Evolutionary conservation across 2,113 vertebrate species (phyloP).

Genomic region (Neogobius melanostomus): DNA sequence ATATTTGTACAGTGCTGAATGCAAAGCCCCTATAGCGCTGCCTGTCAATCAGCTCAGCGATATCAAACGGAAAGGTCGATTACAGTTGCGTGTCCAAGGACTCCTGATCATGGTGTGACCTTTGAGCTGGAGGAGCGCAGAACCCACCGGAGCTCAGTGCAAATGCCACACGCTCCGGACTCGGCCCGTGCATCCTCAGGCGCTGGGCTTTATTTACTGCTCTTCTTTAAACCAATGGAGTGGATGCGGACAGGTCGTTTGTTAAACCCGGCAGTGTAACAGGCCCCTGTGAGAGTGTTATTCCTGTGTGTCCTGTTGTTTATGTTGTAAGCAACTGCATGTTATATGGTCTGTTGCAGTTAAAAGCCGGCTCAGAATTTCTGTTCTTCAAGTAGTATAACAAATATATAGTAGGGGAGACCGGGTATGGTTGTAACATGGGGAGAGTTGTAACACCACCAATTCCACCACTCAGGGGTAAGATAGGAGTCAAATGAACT

Average conservation of each 20-base stretch:
- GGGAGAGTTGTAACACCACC: too few relatives aligned
- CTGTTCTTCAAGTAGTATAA: too few relatives aligned
- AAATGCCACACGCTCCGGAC: constrained; percentile 63
- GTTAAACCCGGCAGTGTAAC: not conserved
- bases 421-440: too few relatives aligned
- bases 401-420: too few relatives aligned
- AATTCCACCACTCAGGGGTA: too few relatives aligned
- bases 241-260: not conserved
- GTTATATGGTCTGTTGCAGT: too few relatives aligned
- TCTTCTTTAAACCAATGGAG: not conserved
- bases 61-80: constrained; percentile 69
- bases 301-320: too few relatives aligned
- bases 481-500: too few relatives aligned
- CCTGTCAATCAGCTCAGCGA: constrained; percentile 40
- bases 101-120: constrained; percentile 66
- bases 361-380: too few relatives aligned
- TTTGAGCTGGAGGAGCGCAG: constrained; percentile 56
- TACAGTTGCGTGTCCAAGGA: constrained; percentile 63
- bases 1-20: constrained; percentile 35
- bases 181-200: not conserved
- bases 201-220: constrained; percentile 28
- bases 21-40: constrained; percentile 17
- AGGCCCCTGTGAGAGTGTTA: too few relatives aligned
- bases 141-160: constrained; percentile 51
- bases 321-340: too few relatives aligned